These are phyloP conservation scores for Vultur gryphus DNA, from an alignment of 2,797 vertebrate genomes.

Conservation along the genomic window DNA sequence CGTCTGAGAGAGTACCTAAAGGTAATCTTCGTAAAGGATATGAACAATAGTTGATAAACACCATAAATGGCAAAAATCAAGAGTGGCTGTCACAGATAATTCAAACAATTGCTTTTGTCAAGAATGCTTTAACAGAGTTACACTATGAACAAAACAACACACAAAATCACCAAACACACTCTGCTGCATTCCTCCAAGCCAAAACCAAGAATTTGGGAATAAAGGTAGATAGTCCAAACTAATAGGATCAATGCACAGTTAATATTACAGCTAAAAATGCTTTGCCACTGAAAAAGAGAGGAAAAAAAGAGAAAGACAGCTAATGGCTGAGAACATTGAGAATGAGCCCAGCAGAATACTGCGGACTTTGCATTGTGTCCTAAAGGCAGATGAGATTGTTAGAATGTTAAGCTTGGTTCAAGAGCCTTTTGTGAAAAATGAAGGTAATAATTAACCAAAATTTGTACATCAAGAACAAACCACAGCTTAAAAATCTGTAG, in stretches of 20 bases:
- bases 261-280: conserved; percentile 39
- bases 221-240: background rate
- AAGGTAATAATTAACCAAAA: background rate
- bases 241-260: conserved; percentile 25
- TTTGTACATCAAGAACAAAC: background rate
- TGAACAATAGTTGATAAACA: background rate
- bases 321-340: conserved; percentile 36
- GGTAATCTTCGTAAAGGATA: background rate
- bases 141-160: background rate
- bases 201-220: background rate
- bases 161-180: background rate
- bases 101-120: background rate
- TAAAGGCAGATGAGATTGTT: background rate
- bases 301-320: background rate
- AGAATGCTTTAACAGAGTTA: background rate
- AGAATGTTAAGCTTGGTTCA: background rate
- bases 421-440: background rate
- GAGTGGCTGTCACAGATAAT: background rate
- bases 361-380: background rate
- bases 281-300: conserved; percentile 14
- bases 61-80: background rate
- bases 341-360: conserved; percentile 19
- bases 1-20: background rate
- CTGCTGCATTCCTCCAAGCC: background rate
- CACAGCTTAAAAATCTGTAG: background rate